Percentiles rank a stretch among this genome's conserved stretches.
Conservation (phyloP, 1,140 invertebrate genomes). For the Tetragnatha versicolor region DNA sequence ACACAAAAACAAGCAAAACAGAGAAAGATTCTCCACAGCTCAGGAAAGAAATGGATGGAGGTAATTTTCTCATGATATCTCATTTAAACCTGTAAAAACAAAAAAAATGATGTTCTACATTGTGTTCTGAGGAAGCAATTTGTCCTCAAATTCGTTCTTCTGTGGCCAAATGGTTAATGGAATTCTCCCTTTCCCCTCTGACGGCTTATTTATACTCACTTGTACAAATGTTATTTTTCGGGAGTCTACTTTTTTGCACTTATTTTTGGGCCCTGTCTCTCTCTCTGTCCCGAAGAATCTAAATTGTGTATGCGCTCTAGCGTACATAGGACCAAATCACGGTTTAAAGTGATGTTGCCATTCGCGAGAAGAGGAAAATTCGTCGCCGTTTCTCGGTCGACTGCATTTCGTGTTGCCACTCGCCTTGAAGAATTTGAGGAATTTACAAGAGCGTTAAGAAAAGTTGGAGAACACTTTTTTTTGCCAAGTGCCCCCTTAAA, state of each 20-base stretch:
- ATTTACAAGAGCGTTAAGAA: constrained; percentile 31
- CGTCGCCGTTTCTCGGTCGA: constrained; percentile 21
- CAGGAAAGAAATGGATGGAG: constrained; percentile 44
- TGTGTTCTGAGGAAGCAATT: constrained; percentile 18
- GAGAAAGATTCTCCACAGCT: constrained; percentile 32
- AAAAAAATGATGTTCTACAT: neutral
- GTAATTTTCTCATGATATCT: constrained; percentile 47
- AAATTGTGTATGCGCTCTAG: constrained; percentile 38
- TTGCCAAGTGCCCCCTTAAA: neutral
- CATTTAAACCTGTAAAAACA: constrained; percentile 44
- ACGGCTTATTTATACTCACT: neutral
- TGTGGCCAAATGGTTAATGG: constrained; percentile 31
- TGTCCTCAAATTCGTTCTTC: constrained; percentile 10
- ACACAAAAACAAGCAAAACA: constrained; percentile 3
- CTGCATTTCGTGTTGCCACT: constrained; percentile 36
- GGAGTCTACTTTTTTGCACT: neutral
- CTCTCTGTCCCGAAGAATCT: neutral
- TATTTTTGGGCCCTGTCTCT: neutral
- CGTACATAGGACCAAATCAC: constrained; percentile 30
- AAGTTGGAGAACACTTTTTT: neutral
- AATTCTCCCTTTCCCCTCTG: constrained; percentile 9
- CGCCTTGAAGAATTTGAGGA: constrained; percentile 20
- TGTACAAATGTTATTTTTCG: neutral
- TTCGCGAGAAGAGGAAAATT: constrained; percentile 32
- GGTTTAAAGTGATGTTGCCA: constrained; percentile 47